These are phyloP conservation scores for Pollimyrus isidori DNA, from an alignment of 2,113 vertebrate species.

Conservation along the genomic window DNA sequence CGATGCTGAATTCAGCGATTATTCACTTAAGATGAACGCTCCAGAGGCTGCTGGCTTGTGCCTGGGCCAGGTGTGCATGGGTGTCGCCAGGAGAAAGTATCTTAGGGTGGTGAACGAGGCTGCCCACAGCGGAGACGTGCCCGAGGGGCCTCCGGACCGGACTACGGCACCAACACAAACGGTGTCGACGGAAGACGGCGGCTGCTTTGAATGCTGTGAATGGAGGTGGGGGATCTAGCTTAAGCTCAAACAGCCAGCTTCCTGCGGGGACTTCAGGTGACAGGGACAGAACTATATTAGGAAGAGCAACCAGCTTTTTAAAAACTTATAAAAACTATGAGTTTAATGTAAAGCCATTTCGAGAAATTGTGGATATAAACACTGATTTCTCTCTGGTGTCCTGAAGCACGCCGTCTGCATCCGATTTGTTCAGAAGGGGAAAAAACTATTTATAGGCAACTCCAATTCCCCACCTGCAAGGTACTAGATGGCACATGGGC, in stretches of 20 bases:
- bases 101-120: background rate
- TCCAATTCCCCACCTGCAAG: background rate
- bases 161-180: background rate
- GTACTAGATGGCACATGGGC: background rate
- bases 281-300: background rate
- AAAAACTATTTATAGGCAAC: slow-evolving; percentile 1
- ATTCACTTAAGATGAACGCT: background rate
- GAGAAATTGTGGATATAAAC: background rate
- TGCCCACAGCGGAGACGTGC: background rate
- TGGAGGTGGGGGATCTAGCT: no score
- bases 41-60: background rate
- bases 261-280: background rate
- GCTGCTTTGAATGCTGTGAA: background rate
- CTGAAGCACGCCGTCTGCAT: no score
- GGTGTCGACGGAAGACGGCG: background rate
- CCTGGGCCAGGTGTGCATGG: background rate
- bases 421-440: no score
- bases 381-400: no score
- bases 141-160: background rate
- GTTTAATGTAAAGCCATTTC: background rate
- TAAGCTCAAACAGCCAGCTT: background rate
- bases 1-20: background rate
- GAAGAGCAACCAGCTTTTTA: background rate
- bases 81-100: background rate
- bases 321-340: background rate